Base-by-base conservation (phyloP, 2,888 invertebrate genomes). In the Amiota mariae region DNA sequence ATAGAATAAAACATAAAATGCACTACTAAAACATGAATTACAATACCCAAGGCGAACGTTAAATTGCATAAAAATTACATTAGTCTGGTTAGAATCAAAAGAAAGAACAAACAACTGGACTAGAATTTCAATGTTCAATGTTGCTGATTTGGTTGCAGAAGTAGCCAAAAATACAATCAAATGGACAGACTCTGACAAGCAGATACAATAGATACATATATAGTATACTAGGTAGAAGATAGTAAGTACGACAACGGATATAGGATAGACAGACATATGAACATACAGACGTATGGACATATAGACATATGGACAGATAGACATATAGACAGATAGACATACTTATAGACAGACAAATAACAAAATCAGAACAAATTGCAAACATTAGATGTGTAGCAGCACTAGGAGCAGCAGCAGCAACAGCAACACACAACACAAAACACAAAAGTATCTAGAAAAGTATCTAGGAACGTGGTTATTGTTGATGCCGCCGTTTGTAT, bases 21-120 rank as follows among this genome's bases (percentile, higher is more conserved):
- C 63, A 63, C 63, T 36, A 36, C 36, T 63, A 63, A 51, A 68
- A 68, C 61, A 61, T 71, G 61, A 61, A 66, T 66, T 67, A 72
- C 67, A 67, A 59, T 51, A 48, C 73, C 72, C 75, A 18, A 73
- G 77, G 66, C 57, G 70, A 70, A 68, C 72, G 73, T 74, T 75
- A 73, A 76, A 76, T 77, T 75, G 67, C 73, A 73, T 72, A 68
- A 75, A 77, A 78, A 77, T 74, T 74, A 70, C 71, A 77, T 75
- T 73, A 63, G 70, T 72, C 67, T 72, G 71, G 20, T 24, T 68
- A 54, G 48, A 15, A 48, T 20, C 1, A 59, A 15, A 59, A 15
- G 20, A 11, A 59, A 15, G 10, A n/a, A 59, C 15, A 15, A 20
- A 15, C 59, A 59, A 57, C 57, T 18, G 12, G 36, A 36, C 36